A percentile compares a stretch with the other conserved stretches of the same genome.
Conservation (phyloP, 2,113 vertebrate species). For the Neofelis nebulosa region DNA sequence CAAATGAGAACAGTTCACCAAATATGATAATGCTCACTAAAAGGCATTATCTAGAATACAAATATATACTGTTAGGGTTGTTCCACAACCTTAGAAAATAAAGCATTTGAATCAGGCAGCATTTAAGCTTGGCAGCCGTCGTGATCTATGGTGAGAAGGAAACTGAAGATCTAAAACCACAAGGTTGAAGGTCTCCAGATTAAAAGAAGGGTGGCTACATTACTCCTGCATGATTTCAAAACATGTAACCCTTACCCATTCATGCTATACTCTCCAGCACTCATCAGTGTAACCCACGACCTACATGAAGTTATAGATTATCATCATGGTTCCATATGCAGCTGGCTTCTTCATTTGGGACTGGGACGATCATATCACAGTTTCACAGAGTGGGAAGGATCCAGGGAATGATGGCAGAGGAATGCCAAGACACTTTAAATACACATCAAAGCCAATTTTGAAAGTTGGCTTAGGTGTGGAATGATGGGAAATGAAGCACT, state of each 20-base stretch:
- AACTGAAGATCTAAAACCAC: not conserved
- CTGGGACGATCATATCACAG: conserved; percentile 15
- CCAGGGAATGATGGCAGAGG: conserved; percentile 59
- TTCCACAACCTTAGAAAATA: not conserved
- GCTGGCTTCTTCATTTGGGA: conserved; percentile 48
- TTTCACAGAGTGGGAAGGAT: conserved; percentile 48
- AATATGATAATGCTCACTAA: not conserved
- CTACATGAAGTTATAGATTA: not conserved
- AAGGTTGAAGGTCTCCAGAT: not conserved
- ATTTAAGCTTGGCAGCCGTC: not conserved
- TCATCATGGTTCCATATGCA: not conserved
- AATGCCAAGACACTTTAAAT: conserved; percentile 70
- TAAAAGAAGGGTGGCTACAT: not conserved
- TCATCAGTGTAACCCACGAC: not conserved
- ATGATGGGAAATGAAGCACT: conserved; percentile 61
- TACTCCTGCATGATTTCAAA: not conserved
- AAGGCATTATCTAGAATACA: not conserved
- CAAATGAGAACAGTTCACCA: not conserved
- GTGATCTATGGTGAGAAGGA: not conserved
- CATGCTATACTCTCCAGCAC: not conserved
- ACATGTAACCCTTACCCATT: not conserved
- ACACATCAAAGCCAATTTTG: conserved; percentile 72
- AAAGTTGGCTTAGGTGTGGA: conserved; percentile 70
- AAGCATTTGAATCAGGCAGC: not conserved
- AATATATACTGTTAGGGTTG: not conserved